Evolutionary conservation across 1,140 invertebrate genomes (phyloP).

Genomic region (Hycleus cichorii): DNA sequence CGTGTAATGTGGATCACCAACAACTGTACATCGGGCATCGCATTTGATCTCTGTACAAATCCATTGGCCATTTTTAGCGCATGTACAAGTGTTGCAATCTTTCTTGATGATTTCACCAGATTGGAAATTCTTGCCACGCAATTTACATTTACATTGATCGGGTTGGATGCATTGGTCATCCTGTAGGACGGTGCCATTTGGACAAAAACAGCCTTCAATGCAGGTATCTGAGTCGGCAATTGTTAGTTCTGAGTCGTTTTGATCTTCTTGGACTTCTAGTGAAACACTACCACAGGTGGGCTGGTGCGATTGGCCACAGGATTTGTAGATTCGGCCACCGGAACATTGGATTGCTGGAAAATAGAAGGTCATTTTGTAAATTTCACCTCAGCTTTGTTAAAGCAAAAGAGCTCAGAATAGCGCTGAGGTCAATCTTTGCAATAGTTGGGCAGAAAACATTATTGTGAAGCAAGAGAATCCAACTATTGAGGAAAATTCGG

Average conservation of each 20-base stretch:
- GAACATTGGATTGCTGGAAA: conserved; percentile 60
- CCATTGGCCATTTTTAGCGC: conserved; percentile 62
- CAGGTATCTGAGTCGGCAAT: conserved; percentile 46
- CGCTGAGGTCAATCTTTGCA: too few species aligned
- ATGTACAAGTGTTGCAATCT: conserved; percentile 79
- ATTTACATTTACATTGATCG: conserved; percentile 69
- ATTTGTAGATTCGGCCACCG: conserved; percentile 59
- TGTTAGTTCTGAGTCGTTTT: conserved; percentile 26
- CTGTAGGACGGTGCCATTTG: conserved; percentile 61
- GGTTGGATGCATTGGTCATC: conserved; percentile 63
- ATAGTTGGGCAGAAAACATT: too few species aligned
- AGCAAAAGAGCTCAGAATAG: neutral
- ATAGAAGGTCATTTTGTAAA: neutral
- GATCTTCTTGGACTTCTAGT: too few species aligned
- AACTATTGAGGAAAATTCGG: too few species aligned
- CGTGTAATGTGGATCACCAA: conserved; percentile 84
- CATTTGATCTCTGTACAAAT: conserved; percentile 64
- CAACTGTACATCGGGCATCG: conserved; percentile 64
- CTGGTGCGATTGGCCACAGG: conserved; percentile 54
- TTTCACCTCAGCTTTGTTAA: neutral
- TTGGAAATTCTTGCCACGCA: conserved; percentile 65
- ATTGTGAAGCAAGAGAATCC: too few species aligned
- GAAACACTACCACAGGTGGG: conserved; percentile 35
- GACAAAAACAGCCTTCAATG: conserved; percentile 83
- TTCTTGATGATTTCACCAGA: conserved; percentile 65